These are phyloP conservation scores for Meghimatium bilineatum DNA, from an alignment of 2,888 invertebrate genomes.

Conservation along the genomic window DNA sequence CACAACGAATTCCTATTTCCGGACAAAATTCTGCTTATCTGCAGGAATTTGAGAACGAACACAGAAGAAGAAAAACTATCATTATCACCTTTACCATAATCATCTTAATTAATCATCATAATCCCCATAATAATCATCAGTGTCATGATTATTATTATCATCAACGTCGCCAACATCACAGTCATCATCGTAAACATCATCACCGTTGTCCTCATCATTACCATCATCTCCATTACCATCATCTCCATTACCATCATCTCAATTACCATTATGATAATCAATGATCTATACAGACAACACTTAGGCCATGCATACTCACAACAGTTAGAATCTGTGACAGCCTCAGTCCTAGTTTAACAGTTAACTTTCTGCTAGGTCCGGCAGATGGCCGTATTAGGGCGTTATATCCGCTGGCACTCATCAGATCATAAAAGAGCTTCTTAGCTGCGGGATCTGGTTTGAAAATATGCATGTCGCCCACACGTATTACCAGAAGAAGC, in stretches of 20 bases:
- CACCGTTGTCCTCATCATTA: background rate
- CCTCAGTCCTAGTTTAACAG: slow-evolving; percentile 93
- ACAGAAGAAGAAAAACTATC: too few species aligned
- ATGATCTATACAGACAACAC: background rate
- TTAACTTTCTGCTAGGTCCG: slow-evolving; percentile 91
- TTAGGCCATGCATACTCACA: slow-evolving; percentile 84
- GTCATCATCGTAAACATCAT: slow-evolving; percentile 22
- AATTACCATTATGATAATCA: too few species aligned
- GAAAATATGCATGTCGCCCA: background rate
- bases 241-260: too few species aligned
- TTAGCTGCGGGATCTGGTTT: slow-evolving; percentile 88
- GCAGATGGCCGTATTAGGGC: slow-evolving; percentile 94
- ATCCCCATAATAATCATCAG: slow-evolving; percentile 20
- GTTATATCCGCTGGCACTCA: slow-evolving; percentile 90
- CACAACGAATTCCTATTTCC: too few species aligned
- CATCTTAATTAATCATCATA: background rate
- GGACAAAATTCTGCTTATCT: too few species aligned
- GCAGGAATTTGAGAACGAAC: too few species aligned
- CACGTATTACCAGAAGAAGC: slow-evolving; percentile 11
- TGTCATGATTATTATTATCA: slow-evolving; percentile 15
- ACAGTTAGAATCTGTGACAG: slow-evolving; percentile 98
- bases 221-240: too few species aligned
- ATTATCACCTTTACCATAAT: too few species aligned
- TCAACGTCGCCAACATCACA: slow-evolving; percentile 21
- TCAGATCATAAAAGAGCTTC: slow-evolving; percentile 94